Conservation (phyloP, 2,888 invertebrate genomes). For the Zaprionus lineosus region DNA sequence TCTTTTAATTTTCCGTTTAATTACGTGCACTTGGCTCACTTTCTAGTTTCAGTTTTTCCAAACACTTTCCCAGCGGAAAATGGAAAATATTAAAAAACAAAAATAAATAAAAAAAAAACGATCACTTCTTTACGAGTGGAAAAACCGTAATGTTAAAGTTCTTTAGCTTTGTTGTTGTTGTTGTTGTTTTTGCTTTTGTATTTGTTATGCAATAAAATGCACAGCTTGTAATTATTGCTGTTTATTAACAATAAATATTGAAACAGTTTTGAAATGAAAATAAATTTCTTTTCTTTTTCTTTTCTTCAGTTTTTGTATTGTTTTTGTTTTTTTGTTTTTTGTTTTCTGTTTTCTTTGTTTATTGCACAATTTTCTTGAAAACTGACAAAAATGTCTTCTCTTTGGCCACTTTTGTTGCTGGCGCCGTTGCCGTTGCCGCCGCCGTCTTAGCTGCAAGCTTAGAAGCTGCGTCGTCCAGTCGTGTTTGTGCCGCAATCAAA, state of each 20-base stretch:
- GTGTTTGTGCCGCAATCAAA: conserved; percentile 78
- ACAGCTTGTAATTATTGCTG: too few relatives aligned
- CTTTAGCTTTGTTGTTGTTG: conserved; percentile 18
- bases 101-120: conserved; percentile 11
- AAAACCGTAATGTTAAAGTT: conserved; percentile 29
- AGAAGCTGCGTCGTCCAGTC: conserved; percentile 52
- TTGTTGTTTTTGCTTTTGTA: conserved; percentile 19
- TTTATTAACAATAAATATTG: too few relatives aligned
- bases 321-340: conserved; percentile 6
- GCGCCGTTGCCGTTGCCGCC: conserved; percentile 11
- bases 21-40: conserved; percentile 7
- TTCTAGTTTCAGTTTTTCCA: conserved; percentile 11
- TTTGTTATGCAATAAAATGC: too few relatives aligned
- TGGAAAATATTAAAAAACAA: not conserved
- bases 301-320: conserved; percentile 29
- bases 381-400: conserved; percentile 65
- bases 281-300: conserved; percentile 27
- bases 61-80: conserved; percentile 27
- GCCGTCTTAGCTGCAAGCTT: conserved; percentile 16
- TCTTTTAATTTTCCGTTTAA: not conserved
- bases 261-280: conserved; percentile 22
- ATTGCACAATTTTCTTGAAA: conserved; percentile 73
- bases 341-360: conserved; percentile 31
- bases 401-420: conserved; percentile 32
- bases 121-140: too few relatives aligned